phyloP scores from a whole-genome alignment of 92 coral and sea anemone genomes.

The Paragorgia papillata region DNA sequence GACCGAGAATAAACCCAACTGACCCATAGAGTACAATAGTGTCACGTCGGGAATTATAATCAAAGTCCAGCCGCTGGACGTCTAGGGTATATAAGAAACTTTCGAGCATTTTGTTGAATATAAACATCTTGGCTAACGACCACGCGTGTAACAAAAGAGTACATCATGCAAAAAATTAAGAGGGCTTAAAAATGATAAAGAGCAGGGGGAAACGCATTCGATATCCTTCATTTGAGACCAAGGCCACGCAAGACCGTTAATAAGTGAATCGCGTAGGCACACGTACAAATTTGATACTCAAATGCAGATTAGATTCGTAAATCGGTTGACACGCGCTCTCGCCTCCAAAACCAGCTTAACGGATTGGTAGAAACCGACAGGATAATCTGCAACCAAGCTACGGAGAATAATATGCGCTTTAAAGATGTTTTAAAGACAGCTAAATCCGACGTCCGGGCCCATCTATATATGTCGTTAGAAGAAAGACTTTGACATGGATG shows the following conservation, averaged over 20 bases:
- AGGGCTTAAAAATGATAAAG: no score
- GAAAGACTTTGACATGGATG: no score
- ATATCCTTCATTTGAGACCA: background rate
- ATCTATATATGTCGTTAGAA: no score
- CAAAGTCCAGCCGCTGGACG: constrained; percentile 5
- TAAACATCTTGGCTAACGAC: background rate
- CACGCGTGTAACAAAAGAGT: no score
- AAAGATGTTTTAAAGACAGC: no score
- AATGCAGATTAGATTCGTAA: background rate
- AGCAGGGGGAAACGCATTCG: background rate
- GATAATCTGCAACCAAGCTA: constrained; percentile 17
- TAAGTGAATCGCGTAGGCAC: background rate
- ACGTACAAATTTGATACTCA: background rate
- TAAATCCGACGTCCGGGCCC: no score
- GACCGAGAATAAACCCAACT: background rate
- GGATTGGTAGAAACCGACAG: background rate
- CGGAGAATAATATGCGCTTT: no score
- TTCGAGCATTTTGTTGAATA: background rate
- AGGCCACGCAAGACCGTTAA: background rate
- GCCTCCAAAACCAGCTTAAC: constrained; percentile 22
- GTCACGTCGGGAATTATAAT: background rate
- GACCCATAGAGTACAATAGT: background rate
- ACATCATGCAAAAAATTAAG: no score
- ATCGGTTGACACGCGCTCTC: constrained; percentile 22
- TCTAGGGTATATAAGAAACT: background rate